Base-by-base conservation (phyloP, 1,140 invertebrate species). In the Leptonema lineaticorne region DNA sequence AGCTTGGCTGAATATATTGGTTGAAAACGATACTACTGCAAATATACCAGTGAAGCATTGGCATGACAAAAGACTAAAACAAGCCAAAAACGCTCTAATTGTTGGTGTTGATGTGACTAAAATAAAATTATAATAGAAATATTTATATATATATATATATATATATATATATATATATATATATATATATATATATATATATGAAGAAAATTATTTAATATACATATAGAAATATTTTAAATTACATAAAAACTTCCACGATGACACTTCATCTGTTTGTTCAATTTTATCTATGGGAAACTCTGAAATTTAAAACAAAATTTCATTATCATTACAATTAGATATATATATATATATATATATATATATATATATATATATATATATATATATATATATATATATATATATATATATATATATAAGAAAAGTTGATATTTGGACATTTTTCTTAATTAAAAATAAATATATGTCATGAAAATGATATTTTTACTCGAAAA, bases 11-110 rank as follows among this genome's bases (percentile, higher is more conserved):
- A 66, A 66, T 2, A 66, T 66, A 5, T 33, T 3, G 57, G 16
- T 66, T 18, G 48, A 29, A 26, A 14, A 66, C 14, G 64, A 37
- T 0, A 66, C 11, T 14, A 66, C 20, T 4, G 53, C 64, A 22
- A 66, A 66, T 27, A 66, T 37, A 4, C 64, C 64, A 41, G 37
- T 56, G 14, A 41, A 66, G n/a, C 3, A 11, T 27, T 66, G 64
- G 11, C 41, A 16, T 18, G 48, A 57, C 7, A 66, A 20, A 8
- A 66, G 20, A 9, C 16, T 0, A 20, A 66, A 66, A 18, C 48
- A 37, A 5, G 41, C 53, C 22, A 22, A 24, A 57, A 66, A 66
- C 4, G 64, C 64, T 37, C n/a, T 56, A 1, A 48, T 18, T 29
- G 62, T 64, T n/a, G 62, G 45, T 11, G 16, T 18, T 2, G 62